Conservation (phyloP, 2,113 vertebrate species). For the Callorhinus ursinus region DNA sequence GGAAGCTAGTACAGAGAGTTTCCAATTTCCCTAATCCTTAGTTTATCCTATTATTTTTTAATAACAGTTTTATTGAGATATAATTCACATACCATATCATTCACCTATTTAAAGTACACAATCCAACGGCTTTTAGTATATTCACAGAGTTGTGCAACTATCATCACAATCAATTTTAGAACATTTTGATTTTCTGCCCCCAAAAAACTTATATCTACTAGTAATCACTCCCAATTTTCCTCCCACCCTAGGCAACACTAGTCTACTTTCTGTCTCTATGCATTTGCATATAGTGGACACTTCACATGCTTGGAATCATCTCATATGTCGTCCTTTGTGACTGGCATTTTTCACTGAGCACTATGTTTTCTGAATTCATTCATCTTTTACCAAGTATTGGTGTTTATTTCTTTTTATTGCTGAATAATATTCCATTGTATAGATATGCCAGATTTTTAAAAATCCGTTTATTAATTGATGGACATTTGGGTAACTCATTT, state of each 20-base stretch:
- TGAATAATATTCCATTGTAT: neutral
- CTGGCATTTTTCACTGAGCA: neutral
- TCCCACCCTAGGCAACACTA: neutral
- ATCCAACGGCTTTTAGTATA: neutral
- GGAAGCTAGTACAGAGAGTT: neutral
- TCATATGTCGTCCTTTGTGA: neutral
- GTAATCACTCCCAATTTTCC: neutral
- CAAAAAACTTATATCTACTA: neutral
- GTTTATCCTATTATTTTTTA: neutral
- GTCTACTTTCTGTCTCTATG: neutral
- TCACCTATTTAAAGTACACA: neutral
- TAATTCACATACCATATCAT: neutral
- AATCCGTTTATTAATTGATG: neutral
- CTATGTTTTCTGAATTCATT: neutral
- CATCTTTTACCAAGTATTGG: neutral
- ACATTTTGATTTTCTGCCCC: neutral
- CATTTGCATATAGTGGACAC: neutral
- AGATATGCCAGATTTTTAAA: neutral
- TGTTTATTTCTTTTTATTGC: neutral
- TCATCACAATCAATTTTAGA: neutral
- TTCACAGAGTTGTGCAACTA: neutral
- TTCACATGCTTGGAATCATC: neutral
- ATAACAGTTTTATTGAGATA: neutral
- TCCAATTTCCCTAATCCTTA: neutral
- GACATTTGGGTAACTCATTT: neutral